Base-by-base conservation (phyloP, 1,140 invertebrate species). In the Panulirus ornatus region DNA sequence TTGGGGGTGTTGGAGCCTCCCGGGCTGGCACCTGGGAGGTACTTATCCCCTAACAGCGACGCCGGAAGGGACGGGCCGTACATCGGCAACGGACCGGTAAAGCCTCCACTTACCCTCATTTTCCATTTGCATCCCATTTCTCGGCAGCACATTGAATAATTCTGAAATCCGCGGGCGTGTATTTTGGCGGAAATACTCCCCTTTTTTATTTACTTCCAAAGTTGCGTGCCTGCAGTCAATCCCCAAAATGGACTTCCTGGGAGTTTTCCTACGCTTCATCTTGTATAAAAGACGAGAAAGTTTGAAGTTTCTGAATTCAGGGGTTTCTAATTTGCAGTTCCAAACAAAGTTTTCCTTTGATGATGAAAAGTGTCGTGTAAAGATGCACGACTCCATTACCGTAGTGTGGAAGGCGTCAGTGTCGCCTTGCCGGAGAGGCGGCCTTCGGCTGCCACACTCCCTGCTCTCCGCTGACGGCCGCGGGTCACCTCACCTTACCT, bases 161-260 rank as follows among this genome's bases (percentile, higher is more conserved):
- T 66, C 30, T 66, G 58, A 30, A 66, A 5, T 30, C n/a, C n/a
- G 1, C n/a, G 58, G n/a, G n/a, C n/a, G 22, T 2, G 22, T 27
- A 27, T 66, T 66, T 19, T 27, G 58, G 58, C 2, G n/a, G 58
- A 66, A 66, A 27, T 66, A 8, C 19, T 76, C 51, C 47, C 8
- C 58, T 79, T 76, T 58, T 81, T 54, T 81, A 81, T 81, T 81
- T 58, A 81, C 78, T 66, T 66, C 22, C 44, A 51, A 58, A 81
- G 78, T 54, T 36, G 47, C 58, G 78, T 81, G 78, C 27, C 47
- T 58, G 47, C 47, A 81, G 78, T 81, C 78, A 81, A 81, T 81
- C 78, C 78, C 78, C 78, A 81, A 81, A 81, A 81, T 81, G 78
- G 78, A 81, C 78, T 81, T 81, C 27, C 38, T 51, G 78, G 8